Percentiles rank a stretch among this genome's conserved stretches.
Evolutionary conservation across 2,888 invertebrate species (phyloP).

Genomic region (Icerya purchasi): DNA sequence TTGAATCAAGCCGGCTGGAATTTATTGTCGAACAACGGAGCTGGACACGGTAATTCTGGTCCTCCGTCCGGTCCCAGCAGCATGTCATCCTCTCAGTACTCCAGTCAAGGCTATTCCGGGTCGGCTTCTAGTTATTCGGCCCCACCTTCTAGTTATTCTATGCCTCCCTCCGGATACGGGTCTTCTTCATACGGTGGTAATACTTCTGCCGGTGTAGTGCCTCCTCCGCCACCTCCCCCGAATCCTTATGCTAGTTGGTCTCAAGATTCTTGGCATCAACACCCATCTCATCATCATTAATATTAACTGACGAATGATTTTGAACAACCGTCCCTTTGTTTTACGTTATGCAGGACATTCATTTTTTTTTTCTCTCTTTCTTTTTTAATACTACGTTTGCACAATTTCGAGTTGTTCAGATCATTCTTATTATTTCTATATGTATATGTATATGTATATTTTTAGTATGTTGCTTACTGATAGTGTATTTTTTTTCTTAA

Average conservation of each 20-base stretch:
- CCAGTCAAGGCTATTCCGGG: not conserved
- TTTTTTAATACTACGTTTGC: no score
- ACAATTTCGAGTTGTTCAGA: no score
- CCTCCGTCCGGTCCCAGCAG: not conserved
- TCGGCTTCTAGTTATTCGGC: not conserved
- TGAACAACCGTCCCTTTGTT: no score
- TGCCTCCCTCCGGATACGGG: not conserved
- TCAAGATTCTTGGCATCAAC: not conserved
- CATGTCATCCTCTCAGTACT: not conserved
- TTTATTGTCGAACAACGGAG: slow-evolving; percentile 27
- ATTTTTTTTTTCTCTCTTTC: no score
- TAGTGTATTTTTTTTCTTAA: no score
- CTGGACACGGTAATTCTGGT: not conserved
- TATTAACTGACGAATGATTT: no score
- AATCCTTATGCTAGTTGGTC: not conserved
- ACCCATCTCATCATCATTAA: not conserved
- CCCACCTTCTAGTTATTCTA: not conserved
- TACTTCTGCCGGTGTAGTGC: not conserved
- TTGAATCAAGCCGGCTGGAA: slow-evolving; percentile 7
- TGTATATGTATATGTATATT: no score
- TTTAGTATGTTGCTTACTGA: no score
- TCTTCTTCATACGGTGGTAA: not conserved
- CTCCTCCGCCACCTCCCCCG: not conserved
- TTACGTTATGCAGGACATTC: no score
- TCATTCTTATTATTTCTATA: no score